A percentile compares a stretch with the other conserved stretches of the same genome.
Conservation (phyloP, 2,113 vertebrate species). For the Esox niger region DNA sequence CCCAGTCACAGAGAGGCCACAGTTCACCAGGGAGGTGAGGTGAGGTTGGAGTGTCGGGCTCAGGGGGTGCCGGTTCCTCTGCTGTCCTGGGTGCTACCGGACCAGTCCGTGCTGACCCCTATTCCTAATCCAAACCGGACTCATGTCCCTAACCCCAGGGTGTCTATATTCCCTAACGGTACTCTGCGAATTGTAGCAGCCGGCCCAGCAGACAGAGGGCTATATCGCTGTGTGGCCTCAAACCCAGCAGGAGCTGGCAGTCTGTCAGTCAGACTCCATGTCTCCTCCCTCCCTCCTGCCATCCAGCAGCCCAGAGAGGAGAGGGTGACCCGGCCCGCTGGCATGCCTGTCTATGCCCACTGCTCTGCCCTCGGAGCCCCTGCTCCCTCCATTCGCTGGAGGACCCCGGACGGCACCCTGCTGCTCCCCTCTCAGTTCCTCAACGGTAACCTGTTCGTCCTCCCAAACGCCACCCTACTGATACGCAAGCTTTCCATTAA, state of each 20-base stretch:
- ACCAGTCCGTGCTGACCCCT: conserved; percentile 70
- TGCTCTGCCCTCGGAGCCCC: conserved; percentile 86
- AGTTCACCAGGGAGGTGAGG: conserved; percentile 81
- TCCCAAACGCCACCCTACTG: conserved; percentile 91
- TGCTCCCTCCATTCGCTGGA: conserved; percentile 81
- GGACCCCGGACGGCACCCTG: conserved; percentile 77
- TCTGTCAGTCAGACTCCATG: conserved; percentile 82
- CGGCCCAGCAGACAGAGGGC: conserved; percentile 77
- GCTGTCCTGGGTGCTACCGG: conserved; percentile 89
- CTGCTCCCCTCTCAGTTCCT: conserved; percentile 88
- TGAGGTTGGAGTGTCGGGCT: conserved; percentile 82
- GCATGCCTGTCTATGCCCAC: conserved; percentile 78
- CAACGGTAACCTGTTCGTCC: conserved; percentile 86
- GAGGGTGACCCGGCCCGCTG: conserved; percentile 73
- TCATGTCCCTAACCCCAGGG: conserved; percentile 50
- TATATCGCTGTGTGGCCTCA: conserved; percentile 88
- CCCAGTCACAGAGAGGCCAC: conserved; percentile 78
- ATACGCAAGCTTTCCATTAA: conserved; percentile 73
- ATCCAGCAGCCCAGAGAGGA: conserved; percentile 81
- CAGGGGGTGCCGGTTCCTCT: conserved; percentile 80
- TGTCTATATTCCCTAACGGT: conserved; percentile 80
- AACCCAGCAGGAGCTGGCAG: conserved; percentile 87
- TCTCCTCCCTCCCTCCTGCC: conserved; percentile 83
- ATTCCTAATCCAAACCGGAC: conserved; percentile 24
- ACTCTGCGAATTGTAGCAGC: conserved; percentile 76